A percentile compares a stretch with the other conserved stretches of the same genome.
These are phyloP conservation scores for Musca vetustissima DNA, from an alignment of 1,140 invertebrate species.

Conservation along the genomic window DNA sequence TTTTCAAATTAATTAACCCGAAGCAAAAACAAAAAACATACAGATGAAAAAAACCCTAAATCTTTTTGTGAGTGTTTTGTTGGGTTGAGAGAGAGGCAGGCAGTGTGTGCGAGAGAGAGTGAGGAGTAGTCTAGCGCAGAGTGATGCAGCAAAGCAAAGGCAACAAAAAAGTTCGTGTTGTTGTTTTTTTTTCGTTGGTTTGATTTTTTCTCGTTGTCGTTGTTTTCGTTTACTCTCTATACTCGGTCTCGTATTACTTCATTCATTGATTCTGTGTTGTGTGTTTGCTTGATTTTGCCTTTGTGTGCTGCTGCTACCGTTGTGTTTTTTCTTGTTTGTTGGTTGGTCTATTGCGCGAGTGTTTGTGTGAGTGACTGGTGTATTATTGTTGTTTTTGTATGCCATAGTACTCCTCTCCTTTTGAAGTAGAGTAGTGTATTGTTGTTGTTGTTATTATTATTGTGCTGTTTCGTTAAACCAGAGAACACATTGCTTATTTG, in stretches of 20 bases:
- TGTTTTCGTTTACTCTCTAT: slow-evolving; percentile 4
- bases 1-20: slow-evolving; percentile 5
- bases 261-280: slow-evolving; percentile 14
- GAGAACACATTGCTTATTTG: too few species aligned
- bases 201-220: background rate
- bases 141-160: background rate
- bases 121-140: background rate
- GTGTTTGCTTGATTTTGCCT: background rate
- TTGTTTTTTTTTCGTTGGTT: background rate
- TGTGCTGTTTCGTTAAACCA: too few species aligned
- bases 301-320: too few species aligned
- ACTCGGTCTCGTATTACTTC: slow-evolving; percentile 17
- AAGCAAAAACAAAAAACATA: background rate
- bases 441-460: too few species aligned
- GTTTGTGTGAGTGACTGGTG: background rate
- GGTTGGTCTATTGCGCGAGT: too few species aligned
- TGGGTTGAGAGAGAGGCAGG: too few species aligned
- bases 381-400: slow-evolving; percentile 1
- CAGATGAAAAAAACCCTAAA: background rate
- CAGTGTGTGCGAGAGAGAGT: too few species aligned
- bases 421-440: too few species aligned
- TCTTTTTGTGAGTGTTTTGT: slow-evolving; percentile 8
- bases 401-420: too few species aligned
- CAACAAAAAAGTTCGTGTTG: too few species aligned
- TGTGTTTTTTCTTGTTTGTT: too few species aligned